Conservation (phyloP, 2,888 invertebrate genomes). For the Brassicogethes aeneus region DNA sequence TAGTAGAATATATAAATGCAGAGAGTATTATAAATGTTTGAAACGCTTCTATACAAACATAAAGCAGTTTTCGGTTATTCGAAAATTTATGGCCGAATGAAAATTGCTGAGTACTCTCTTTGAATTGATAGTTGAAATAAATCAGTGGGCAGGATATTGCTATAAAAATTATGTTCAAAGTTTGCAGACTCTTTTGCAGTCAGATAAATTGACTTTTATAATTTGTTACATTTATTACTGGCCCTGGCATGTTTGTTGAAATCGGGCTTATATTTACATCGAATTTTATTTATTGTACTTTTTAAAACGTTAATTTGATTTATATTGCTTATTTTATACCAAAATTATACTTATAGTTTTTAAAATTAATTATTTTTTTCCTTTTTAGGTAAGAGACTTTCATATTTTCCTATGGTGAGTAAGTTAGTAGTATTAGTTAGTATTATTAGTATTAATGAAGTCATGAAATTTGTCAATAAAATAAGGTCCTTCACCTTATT, state of each 20-base stretch:
- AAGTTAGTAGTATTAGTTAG: no score
- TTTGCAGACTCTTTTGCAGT: constrained; percentile 35
- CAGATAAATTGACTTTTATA: constrained; percentile 36
- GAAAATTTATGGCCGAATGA: constrained; percentile 32
- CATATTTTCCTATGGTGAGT: no score
- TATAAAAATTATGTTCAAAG: constrained; percentile 36
- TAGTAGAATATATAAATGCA: no score
- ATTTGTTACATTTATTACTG: constrained; percentile 35
- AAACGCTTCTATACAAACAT: constrained; percentile 29
- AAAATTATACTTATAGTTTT: no score
- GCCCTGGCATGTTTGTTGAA: constrained; percentile 30
- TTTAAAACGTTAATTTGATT: background rate
- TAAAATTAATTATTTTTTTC: no score
- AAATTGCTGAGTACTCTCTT: constrained; percentile 37
- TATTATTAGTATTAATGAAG: no score
- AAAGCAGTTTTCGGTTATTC: constrained; percentile 29
- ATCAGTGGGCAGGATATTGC: constrained; percentile 35
- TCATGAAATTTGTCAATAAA: no score
- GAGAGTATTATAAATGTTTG: constrained; percentile 19
- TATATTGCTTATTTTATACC: background rate
- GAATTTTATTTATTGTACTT: constrained; percentile 8
- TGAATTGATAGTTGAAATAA: constrained; percentile 36
- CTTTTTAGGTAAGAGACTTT: no score
- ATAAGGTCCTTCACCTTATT: no score
- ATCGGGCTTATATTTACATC: constrained; percentile 19